Percentiles rank a stretch among this genome's conserved stretches.
phyloP scores from a whole-genome alignment of 2,797 vertebrate genomes.

The Manis pentadactyla region DNA sequence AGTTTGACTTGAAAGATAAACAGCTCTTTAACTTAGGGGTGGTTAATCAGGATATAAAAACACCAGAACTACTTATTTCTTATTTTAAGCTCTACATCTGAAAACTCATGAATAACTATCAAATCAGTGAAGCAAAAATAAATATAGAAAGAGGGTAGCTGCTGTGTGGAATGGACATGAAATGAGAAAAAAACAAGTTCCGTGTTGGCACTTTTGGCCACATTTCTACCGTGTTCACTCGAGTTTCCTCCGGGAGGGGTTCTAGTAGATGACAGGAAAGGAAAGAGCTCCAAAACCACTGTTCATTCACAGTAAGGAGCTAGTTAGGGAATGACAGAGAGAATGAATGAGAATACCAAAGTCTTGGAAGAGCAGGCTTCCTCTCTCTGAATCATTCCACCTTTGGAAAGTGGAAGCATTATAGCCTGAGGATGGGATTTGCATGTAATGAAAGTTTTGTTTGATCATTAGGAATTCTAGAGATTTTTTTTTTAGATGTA shows the following conservation, averaged over 20 bases:
- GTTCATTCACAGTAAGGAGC: neutral
- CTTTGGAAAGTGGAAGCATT: neutral
- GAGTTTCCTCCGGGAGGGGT: neutral
- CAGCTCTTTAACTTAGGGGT: neutral
- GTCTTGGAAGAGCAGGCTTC: neutral
- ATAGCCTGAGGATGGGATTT: neutral
- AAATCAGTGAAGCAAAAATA: constrained; percentile 11
- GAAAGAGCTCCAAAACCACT: neutral
- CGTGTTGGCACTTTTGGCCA: neutral
- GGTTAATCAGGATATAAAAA: neutral
- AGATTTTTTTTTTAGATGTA: neutral
- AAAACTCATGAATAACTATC: neutral
- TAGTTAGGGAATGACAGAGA: neutral
- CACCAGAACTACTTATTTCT: neutral
- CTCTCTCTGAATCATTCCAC: neutral
- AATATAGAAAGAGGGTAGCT: neutral
- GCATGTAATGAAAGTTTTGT: neutral
- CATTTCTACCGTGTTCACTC: neutral
- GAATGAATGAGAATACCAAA: neutral
- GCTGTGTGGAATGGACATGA: neutral
- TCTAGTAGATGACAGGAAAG: neutral
- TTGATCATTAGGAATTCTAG: neutral
- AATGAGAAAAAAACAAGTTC: neutral
- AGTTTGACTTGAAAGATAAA: constrained; percentile 24
- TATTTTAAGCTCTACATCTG: neutral